Evolutionary conservation across 2,888 invertebrate species (phyloP).

Genomic region (Cataglyphis livida): DNA sequence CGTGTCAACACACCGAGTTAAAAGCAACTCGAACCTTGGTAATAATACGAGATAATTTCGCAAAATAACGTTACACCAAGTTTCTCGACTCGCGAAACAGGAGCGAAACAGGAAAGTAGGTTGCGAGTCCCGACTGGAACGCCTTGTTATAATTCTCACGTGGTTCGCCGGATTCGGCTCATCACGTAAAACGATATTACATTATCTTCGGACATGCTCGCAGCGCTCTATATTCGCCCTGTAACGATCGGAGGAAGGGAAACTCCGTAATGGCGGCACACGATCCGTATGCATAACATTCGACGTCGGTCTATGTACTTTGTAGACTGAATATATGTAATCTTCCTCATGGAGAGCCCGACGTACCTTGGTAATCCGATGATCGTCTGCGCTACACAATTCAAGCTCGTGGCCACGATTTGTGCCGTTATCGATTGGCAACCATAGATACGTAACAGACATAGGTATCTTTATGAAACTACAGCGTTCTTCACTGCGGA

Average conservation of each 20-base stretch:
- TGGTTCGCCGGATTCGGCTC: conserved; percentile 38
- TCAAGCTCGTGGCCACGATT: conserved; percentile 36
- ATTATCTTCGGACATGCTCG: conserved; percentile 51
- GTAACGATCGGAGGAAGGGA: conserved; percentile 38
- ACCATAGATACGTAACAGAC: conserved; percentile 28
- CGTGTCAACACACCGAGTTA: background rate
- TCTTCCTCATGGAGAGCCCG: conserved; percentile 36
- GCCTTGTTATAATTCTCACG: conserved; percentile 48
- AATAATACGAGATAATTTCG: conserved; percentile 25
- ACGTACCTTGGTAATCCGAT: conserved; percentile 44
- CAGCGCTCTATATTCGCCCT: background rate
- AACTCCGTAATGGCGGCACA: conserved; percentile 43
- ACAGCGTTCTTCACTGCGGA: background rate
- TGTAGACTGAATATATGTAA: conserved; percentile 48
- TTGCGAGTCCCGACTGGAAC: conserved; percentile 27
- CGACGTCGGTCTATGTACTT: conserved; percentile 49
- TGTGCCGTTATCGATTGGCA: conserved; percentile 24
- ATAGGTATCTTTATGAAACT: conserved; percentile 21
- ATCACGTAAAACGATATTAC: conserved; percentile 49
- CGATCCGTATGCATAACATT: conserved; percentile 53
- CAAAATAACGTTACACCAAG: background rate
- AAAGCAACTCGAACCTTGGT: conserved; percentile 2
- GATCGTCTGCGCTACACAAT: conserved; percentile 42
- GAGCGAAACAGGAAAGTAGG: conserved; percentile 29
- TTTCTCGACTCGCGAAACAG: conserved; percentile 34